Evolutionary conservation across 2,797 vertebrate species (phyloP).

Genomic region (Triplophysa bombifrons): DNA sequence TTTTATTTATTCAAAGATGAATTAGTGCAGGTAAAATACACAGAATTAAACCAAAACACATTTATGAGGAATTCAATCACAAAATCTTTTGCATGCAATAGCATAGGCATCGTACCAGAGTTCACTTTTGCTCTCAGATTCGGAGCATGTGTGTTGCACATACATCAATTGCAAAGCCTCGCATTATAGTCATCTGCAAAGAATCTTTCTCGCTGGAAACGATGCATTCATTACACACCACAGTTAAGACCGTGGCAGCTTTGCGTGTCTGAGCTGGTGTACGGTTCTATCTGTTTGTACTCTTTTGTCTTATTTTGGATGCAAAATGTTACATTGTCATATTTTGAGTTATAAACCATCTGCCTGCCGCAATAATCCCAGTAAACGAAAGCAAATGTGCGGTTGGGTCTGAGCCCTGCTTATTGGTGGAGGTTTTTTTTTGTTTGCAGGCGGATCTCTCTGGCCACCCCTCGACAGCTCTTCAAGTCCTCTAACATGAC

Average conservation of each 20-base stretch:
- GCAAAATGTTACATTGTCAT: constrained; percentile 43
- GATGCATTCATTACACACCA: constrained; percentile 48
- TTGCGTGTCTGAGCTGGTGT: constrained; percentile 42
- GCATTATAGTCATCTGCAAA: constrained; percentile 47
- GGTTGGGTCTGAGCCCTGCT: constrained; percentile 29
- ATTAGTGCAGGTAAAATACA: neutral
- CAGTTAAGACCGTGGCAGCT: constrained; percentile 38
- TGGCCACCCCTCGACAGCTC: constrained; percentile 95
- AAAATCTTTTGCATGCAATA: neutral
- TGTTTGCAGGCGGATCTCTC: constrained; percentile 87
- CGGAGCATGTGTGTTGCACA: constrained; percentile 24
- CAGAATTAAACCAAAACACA: neutral
- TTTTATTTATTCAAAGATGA: neutral
- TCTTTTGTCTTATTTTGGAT: constrained; percentile 47
- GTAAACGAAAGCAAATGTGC: constrained; percentile 40
- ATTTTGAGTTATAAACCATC: constrained; percentile 40
- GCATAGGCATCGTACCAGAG: neutral
- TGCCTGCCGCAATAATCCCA: constrained; percentile 27
- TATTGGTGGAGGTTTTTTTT: constrained; percentile 8
- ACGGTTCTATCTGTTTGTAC: constrained; percentile 24
- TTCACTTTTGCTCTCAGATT: constrained; percentile 31
- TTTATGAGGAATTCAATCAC: neutral
- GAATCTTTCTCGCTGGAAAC: constrained; percentile 40
- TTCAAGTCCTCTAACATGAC: constrained; percentile 99
- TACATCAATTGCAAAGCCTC: constrained; percentile 26